A percentile compares a stretch with the other conserved stretches of the same genome.
Conservation (phyloP, 2,797 vertebrate species). For the Hypotaenidia philippensis region DNA sequence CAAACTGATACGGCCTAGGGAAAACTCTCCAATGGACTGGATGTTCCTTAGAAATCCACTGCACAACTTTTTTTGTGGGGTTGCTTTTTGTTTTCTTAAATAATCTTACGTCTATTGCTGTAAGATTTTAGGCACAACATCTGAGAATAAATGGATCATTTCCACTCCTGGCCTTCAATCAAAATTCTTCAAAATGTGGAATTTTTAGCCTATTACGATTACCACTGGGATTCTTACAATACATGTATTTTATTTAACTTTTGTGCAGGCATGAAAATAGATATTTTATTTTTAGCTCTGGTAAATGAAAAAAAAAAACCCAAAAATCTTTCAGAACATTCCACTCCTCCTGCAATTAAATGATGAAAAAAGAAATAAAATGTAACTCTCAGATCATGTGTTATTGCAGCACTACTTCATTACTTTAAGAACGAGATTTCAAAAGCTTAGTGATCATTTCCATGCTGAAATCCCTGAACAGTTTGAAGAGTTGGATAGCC, state of each 20-base stretch:
- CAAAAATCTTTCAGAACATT: background rate
- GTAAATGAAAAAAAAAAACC: slow-evolving; percentile 1
- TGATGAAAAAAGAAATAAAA: slow-evolving; percentile 10
- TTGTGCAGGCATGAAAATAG: background rate
- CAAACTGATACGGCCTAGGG: background rate
- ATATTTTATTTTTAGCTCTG: slow-evolving; percentile 16
- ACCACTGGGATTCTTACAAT: background rate
- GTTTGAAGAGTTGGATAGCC: slow-evolving; percentile 50
- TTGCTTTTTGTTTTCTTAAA: background rate
- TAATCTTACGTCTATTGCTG: background rate
- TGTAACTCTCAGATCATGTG: background rate
- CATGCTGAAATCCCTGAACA: background rate
- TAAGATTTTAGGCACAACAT: background rate
- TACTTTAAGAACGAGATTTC: slow-evolving; percentile 39
- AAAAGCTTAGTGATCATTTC: background rate
- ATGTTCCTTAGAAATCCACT: background rate
- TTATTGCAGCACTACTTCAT: background rate
- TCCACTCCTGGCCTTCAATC: background rate
- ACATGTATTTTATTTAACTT: background rate
- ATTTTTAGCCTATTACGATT: background rate
- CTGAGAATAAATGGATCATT: background rate
- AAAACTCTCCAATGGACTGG: background rate
- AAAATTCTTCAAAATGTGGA: slow-evolving; percentile 1
- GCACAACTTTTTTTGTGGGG: background rate
- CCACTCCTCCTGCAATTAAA: slow-evolving; percentile 14